Evolutionary conservation across 2,888 invertebrate genomes (phyloP), one percentile per base, ranked within the genome.

Genomic region (Lithophane leautieri): DNA sequence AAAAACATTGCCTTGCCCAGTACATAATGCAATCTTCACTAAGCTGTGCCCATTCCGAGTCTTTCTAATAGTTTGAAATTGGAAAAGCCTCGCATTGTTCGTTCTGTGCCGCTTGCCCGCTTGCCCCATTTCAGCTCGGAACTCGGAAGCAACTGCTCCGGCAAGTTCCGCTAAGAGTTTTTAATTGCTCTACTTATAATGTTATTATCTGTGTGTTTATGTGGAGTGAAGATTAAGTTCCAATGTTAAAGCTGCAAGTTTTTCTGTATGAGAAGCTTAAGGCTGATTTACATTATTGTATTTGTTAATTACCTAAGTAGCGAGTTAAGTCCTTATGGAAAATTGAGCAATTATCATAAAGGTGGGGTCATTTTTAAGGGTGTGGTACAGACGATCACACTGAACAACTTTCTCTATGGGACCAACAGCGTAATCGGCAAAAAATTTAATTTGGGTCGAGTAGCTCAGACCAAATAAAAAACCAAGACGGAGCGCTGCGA

Each of bases 61-160:
- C 71, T 73, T 82, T 76, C 81, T 79, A 86, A 82, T 86, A 86
- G 88, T 88, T 89, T 86, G 79, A 79, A 89, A 89, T 88, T 85
- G 89, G 65, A 88, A 86, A 76, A 81, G 75, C 84, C 74, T 70
- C 52, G 70, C 86, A 85, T 88, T 89, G 89, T 88, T 83, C 78
- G 62, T 16, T 65, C 54, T 60, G 25, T 44, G 58, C 62, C 58
- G 44, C 63, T 47, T 60, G 44, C 78, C 77, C 81, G 76, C 78
- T 54, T 40, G 40, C 74, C 77, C 83, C 52, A 84, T 85, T 86
- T 89, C 73, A 68, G 19, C 70, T 58, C 52, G 70, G 63, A 71
- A 70, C 69, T 76, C 78, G 79, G 82, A 84, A 73, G 71, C 81
- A 28, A 70, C 77, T 28, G 67, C 62, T 69, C 72, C 34, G 77